Percentiles rank a stretch among this genome's conserved stretches.
Evolutionary conservation across 92 coral and sea anemone genomes (phyloP).

Genomic region (Epizoanthus ramosus): DNA sequence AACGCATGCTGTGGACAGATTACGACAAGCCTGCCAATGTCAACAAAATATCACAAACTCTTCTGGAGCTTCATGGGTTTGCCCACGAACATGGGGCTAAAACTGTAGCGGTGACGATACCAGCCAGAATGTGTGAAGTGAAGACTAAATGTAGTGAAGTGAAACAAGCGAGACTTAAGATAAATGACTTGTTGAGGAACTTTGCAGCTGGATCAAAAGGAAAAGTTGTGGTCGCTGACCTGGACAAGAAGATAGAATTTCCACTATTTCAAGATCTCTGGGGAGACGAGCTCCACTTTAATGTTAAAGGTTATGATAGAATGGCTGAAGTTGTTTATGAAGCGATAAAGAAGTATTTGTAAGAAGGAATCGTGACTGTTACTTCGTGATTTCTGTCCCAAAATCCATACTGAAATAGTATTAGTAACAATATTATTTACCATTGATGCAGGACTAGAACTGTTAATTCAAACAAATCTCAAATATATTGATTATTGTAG

Average conservation of each 20-base stretch:
- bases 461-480: too few species aligned
- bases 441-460: too few species aligned
- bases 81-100: constrained; percentile 51
- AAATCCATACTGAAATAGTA: too few species aligned
- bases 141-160: constrained; percentile 33
- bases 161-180: constrained; percentile 35
- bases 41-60: constrained; percentile 45
- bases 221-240: constrained; percentile 67
- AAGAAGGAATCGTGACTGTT: neutral
- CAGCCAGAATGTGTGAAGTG: constrained; percentile 71
- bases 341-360: constrained; percentile 53
- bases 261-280: constrained; percentile 52
- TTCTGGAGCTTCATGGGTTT: constrained; percentile 52
- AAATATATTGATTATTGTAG: too few species aligned
- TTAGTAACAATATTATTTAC: too few species aligned
- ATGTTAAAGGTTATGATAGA: constrained; percentile 66
- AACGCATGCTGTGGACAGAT: constrained; percentile 4
- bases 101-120: constrained; percentile 71
- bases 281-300: constrained; percentile 70
- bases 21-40: constrained; percentile 9
- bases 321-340: constrained; percentile 74
- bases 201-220: constrained; percentile 50
- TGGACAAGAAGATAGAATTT: constrained; percentile 54
- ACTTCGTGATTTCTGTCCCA: too few species aligned
- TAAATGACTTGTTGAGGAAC: constrained; percentile 58